A percentile compares a stretch with the other conserved stretches of the same genome.
Evolutionary conservation across 2,113 vertebrate genomes (phyloP).

Genomic region (Dendropsophus ebraccatus): DNA sequence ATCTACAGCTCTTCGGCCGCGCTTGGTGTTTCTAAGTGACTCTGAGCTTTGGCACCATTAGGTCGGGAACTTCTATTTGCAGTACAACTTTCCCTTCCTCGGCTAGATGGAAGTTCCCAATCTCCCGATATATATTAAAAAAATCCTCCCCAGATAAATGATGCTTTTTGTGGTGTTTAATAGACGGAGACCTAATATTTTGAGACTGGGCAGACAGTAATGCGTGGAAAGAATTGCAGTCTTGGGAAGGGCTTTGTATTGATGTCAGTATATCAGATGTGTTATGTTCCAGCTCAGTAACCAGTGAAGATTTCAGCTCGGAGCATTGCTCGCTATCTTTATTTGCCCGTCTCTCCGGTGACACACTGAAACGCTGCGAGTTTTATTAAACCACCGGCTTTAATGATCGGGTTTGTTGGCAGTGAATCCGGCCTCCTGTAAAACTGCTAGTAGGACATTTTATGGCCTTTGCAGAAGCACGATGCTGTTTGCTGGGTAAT

Average conservation of each 20-base stretch:
- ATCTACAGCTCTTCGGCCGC: background rate
- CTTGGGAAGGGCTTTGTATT: conserved; percentile 22
- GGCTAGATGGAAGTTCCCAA: background rate
- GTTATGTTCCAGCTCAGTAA: conserved; percentile 39
- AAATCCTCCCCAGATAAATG: conserved; percentile 13
- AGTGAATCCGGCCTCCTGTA: background rate
- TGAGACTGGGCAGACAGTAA: background rate
- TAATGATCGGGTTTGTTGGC: background rate
- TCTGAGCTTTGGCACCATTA: background rate
- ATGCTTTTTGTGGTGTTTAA: conserved; percentile 17
- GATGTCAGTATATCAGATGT: conserved; percentile 47
- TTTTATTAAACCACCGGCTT: background rate
- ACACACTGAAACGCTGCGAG: conserved; percentile 6
- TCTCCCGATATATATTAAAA: conserved; percentile 6
- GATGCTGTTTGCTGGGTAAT: background rate
- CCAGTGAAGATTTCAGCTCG: conserved; percentile 1
- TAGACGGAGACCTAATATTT: conserved; percentile 14
- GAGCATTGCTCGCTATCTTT: background rate
- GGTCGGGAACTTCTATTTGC: background rate
- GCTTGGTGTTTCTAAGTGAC: background rate
- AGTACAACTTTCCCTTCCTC: background rate
- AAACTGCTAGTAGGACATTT: background rate
- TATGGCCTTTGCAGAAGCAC: background rate
- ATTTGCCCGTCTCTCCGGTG: conserved; percentile 27
- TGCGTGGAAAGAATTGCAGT: conserved; percentile 20